phyloP scores from a whole-genome alignment of 2,888 invertebrate species.

The Marronus borbonicus region DNA sequence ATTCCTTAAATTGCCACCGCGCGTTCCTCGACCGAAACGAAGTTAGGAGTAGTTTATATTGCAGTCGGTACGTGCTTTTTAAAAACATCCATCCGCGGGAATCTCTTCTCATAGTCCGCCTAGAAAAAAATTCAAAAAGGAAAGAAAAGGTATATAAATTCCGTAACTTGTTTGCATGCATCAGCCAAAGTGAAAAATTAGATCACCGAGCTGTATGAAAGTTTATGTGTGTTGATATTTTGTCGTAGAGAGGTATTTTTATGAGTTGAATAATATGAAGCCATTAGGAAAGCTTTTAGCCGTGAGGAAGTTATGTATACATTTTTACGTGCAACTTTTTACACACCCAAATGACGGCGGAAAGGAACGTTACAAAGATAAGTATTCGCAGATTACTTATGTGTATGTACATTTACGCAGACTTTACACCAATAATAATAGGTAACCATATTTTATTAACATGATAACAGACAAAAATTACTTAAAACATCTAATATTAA shows the following conservation, averaged over 20 bases:
- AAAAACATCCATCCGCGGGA: constrained; percentile 40
- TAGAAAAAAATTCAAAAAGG: not conserved
- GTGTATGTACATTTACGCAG: no score
- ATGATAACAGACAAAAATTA: not conserved
- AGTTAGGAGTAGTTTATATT: constrained; percentile 45
- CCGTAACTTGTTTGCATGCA: constrained; percentile 51
- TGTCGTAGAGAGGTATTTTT: constrained; percentile 60
- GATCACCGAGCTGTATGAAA: constrained; percentile 60
- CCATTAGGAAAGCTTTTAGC: constrained; percentile 65
- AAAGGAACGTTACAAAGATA: constrained; percentile 39
- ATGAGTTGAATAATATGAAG: constrained; percentile 64
- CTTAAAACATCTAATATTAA: not conserved
- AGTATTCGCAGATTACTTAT: constrained; percentile 36
- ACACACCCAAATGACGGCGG: constrained; percentile 43
- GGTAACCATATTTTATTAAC: not conserved
- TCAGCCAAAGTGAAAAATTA: constrained; percentile 62
- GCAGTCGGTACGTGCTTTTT: constrained; percentile 45
- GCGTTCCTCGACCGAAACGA: constrained; percentile 30
- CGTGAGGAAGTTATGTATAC: constrained; percentile 52
- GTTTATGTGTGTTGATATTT: constrained; percentile 63
- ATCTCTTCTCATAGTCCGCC: constrained; percentile 42
- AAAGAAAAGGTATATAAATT: constrained; percentile 48
- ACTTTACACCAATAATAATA: not conserved
- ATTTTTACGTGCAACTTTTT: constrained; percentile 48
- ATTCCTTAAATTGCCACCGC: constrained; percentile 41